Evolutionary conservation across 1,140 invertebrate genomes (phyloP).

Genomic region (Eupristina koningsbergeri): DNA sequence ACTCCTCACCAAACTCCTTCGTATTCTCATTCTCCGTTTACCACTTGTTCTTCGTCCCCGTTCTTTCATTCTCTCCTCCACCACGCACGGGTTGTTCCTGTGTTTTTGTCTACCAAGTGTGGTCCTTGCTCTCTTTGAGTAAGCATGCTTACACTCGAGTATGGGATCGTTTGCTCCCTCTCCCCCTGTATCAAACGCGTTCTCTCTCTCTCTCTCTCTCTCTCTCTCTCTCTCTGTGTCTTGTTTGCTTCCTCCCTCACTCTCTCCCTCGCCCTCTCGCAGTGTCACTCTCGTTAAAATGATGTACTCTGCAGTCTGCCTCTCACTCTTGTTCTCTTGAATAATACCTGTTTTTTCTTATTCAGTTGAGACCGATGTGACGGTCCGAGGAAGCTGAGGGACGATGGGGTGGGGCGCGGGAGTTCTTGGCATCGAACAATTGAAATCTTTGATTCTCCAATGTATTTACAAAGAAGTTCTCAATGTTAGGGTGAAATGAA

Average conservation of each 20-base stretch:
- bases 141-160: not conserved
- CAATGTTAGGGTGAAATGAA: not conserved
- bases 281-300: not conserved
- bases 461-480: constrained; percentile 45
- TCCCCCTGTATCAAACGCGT: not conserved
- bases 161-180: not conserved
- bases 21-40: constrained; percentile 8
- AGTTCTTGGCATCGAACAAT: constrained; percentile 28
- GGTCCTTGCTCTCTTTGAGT: not conserved
- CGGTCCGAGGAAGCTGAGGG: constrained; percentile 20
- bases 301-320: not conserved
- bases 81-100: not conserved
- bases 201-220: not conserved
- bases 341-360: constrained; percentile 40
- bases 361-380: constrained; percentile 14
- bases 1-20: constrained; percentile 50
- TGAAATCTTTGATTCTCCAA: constrained; percentile 25
- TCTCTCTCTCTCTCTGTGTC: not conserved
- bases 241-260: no score
- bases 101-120: constrained; percentile 33
- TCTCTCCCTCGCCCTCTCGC: not conserved
- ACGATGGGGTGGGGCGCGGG: not conserved
- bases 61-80: constrained; percentile 10
- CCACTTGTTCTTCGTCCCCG: constrained; percentile 32
- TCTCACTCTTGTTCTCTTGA: constrained; percentile 3